A percentile compares a stretch with the other conserved stretches of the same genome.
phyloP scores from a whole-genome alignment of 2,888 invertebrate genomes.

The Meliscaeva auricollis region DNA sequence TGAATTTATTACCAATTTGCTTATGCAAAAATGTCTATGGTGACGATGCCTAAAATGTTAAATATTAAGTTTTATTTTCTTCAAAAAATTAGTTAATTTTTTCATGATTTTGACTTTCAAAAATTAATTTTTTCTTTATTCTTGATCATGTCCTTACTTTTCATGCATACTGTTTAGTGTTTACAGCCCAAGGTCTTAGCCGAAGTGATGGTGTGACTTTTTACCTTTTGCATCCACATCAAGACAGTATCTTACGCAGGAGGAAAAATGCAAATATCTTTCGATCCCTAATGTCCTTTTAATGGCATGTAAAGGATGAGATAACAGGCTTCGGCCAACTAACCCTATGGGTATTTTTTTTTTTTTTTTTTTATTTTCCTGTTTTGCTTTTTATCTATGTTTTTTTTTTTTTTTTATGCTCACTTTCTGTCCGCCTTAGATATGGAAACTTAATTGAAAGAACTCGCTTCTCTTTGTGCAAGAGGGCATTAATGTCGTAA shows the following conservation, averaged over 20 bases:
- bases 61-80: too few species aligned
- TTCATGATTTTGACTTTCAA: neutral
- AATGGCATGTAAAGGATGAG: constrained; percentile 76
- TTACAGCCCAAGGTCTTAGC: constrained; percentile 1
- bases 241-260: constrained; percentile 44
- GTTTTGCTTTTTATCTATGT: constrained; percentile 18
- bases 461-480: constrained; percentile 67
- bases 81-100: neutral
- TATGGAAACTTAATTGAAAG: constrained; percentile 73
- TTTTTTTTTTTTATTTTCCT: constrained; percentile 6
- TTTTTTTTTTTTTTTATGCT: constrained; percentile 23
- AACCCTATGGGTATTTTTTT: constrained; percentile 52
- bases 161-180: neutral
- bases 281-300: constrained; percentile 76
- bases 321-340: constrained; percentile 71
- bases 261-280: constrained; percentile 69
- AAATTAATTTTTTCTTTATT: neutral
- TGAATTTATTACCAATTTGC: too few species aligned
- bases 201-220: constrained; percentile 32
- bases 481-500: constrained; percentile 66
- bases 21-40: too few species aligned
- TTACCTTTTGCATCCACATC: constrained; percentile 52
- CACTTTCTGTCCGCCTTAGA: constrained; percentile 57
- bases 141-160: neutral
- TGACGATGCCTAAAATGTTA: too few species aligned